phyloP scores from a whole-genome alignment of 2,113 vertebrate genomes.

The Melanocharis versteri region DNA sequence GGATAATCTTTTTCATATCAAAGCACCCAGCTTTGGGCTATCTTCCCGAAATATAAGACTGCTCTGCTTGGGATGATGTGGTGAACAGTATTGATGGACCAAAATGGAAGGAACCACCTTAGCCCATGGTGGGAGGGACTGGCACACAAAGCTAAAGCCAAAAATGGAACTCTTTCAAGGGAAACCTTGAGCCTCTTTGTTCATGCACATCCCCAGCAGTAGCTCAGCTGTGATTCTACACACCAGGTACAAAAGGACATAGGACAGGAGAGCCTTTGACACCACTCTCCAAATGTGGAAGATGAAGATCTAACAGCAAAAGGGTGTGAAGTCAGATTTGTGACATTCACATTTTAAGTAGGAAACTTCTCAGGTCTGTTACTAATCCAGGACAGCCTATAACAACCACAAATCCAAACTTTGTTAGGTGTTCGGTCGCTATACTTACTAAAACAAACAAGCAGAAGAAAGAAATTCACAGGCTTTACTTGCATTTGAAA shows the following conservation, averaged over 20 bases:
- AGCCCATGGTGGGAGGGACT: neutral
- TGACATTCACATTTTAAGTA: neutral
- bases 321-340: fast-evolving
- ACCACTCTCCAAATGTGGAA: neutral
- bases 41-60: neutral
- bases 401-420: neutral
- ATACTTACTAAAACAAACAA: neutral
- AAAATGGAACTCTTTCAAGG: neutral
- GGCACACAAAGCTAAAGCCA: neutral
- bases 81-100: neutral
- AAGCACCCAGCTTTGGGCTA: neutral
- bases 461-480: neutral
- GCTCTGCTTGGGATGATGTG: neutral
- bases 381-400: neutral
- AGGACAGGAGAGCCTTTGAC: neutral
- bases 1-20: neutral
- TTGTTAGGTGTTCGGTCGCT: neutral
- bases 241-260: too few relatives aligned
- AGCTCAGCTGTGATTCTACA: neutral
- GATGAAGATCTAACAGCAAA: neutral
- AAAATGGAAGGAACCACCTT: fast-evolving
- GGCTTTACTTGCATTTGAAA: neutral
- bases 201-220: neutral
- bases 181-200: neutral
- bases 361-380: neutral